A percentile compares a stretch with the other conserved stretches of the same genome.
These are phyloP conservation scores for Polyommatus iphigenia DNA, from an alignment of 2,888 invertebrate species.

Conservation along the genomic window DNA sequence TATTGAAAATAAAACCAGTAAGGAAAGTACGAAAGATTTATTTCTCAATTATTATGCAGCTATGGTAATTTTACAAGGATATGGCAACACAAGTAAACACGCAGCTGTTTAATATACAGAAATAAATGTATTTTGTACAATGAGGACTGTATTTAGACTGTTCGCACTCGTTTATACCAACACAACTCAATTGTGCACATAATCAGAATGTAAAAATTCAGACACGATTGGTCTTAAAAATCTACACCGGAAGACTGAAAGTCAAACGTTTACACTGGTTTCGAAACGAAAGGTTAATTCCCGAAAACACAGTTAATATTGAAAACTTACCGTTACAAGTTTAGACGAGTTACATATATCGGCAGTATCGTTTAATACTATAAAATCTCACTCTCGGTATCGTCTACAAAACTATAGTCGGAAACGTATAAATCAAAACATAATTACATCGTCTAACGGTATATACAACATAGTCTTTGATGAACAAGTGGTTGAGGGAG, in stretches of 20 bases:
- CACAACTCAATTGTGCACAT: constrained; percentile 11
- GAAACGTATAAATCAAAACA: constrained; percentile 28
- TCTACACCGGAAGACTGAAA: not conserved
- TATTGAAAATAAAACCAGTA: not conserved
- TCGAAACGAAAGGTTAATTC: not conserved
- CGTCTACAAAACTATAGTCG: constrained; percentile 25
- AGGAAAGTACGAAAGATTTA: constrained; percentile 31
- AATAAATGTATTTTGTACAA: constrained; percentile 30
- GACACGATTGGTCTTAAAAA: not conserved
- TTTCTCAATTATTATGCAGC: constrained; percentile 29
- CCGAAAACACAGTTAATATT: not conserved
- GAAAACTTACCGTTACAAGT: not conserved
- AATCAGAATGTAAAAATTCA: not conserved
- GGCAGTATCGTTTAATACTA: constrained; percentile 10
- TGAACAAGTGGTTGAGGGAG: constrained; percentile 1
- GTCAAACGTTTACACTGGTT: not conserved
- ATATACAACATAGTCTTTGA: constrained; percentile 24
- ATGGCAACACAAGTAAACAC: constrained; percentile 28
- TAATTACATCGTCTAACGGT: constrained; percentile 30
- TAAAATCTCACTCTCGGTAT: constrained; percentile 28
- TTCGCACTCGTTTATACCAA: constrained; percentile 17
- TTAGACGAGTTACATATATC: not conserved
- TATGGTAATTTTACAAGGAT: constrained; percentile 28
- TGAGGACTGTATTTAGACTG: constrained; percentile 23
- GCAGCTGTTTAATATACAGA: constrained; percentile 28